Evolutionary conservation across 2,113 vertebrate species (phyloP).

Genomic region (Puffinus mauretanicus): DNA sequence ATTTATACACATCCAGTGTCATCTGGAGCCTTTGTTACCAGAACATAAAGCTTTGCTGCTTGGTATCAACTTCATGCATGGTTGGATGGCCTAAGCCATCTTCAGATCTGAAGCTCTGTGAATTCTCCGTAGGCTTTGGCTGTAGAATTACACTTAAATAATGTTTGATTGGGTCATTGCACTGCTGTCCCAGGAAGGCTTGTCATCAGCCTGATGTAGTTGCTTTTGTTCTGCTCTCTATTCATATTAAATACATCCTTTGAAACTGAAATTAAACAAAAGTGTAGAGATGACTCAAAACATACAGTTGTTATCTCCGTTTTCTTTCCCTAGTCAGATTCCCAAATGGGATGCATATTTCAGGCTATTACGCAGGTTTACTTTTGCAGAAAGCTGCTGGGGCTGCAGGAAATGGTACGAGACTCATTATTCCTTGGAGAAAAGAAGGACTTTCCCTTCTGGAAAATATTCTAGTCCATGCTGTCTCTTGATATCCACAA

Average conservation of each 20-base stretch:
- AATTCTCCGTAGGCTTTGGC: not conserved
- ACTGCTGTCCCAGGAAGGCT: not conserved
- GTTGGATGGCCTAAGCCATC: not conserved
- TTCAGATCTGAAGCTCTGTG: not conserved
- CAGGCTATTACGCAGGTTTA: not conserved
- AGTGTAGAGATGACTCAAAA: not conserved
- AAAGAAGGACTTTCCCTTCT: not conserved
- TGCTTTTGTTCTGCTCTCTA: conserved; percentile 4
- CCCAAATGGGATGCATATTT: not conserved
- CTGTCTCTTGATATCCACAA: not conserved
- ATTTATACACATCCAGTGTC: not conserved
- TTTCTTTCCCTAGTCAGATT: not conserved
- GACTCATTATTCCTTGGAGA: not conserved
- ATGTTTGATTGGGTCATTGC: not conserved
- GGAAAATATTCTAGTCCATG: not conserved
- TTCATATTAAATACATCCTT: not conserved
- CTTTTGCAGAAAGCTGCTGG: not conserved
- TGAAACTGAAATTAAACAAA: not conserved
- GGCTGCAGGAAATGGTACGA: not conserved
- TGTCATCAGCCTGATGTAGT: not conserved
- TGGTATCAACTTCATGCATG: not conserved
- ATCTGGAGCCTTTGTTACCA: not conserved
- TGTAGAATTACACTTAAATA: not conserved
- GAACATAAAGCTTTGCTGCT: not conserved
- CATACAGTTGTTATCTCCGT: not conserved